A percentile compares a stretch with the other conserved stretches of the same genome.
Conservation (phyloP, 2,888 invertebrate species). For the Papilio elwesi region DNA sequence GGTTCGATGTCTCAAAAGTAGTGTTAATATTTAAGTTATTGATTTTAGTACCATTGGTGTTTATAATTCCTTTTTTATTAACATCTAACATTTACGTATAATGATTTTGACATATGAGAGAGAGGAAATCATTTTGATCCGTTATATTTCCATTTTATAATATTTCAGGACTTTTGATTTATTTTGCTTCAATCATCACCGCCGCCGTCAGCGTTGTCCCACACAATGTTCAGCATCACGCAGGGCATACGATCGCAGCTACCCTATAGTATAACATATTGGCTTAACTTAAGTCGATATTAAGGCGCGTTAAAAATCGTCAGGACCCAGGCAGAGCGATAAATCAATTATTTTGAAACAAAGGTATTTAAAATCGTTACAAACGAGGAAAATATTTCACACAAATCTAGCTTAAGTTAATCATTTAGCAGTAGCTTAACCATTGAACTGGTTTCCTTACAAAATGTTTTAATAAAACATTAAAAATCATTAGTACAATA, state of each 20-base stretch:
- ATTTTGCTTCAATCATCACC: constrained; percentile 59
- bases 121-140: constrained; percentile 3
- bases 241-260: constrained; percentile 36
- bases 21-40: constrained; percentile 10
- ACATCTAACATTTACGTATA: neutral
- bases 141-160: constrained; percentile 52
- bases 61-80: constrained; percentile 6
- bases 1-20: neutral
- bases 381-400: constrained; percentile 28
- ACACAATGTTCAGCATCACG: constrained; percentile 49
- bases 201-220: constrained; percentile 64
- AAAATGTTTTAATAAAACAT: neutral
- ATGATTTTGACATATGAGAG: too few species aligned
- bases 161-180: constrained; percentile 62
- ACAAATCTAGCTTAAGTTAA: constrained; percentile 30
- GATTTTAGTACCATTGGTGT: neutral
- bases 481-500: neutral
- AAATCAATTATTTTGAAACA: constrained; percentile 26
- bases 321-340: constrained; percentile 38
- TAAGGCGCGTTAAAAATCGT: constrained; percentile 38
- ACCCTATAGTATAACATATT: constrained; percentile 36
- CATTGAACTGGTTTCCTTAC: constrained; percentile 5
- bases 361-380: constrained; percentile 39
- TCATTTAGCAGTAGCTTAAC: constrained; percentile 32
- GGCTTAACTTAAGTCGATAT: constrained; percentile 38